Percentiles rank a stretch among this genome's conserved stretches.
Evolutionary conservation across 2,888 invertebrate species (phyloP).

Genomic region (Subacronicta megacephala): DNA sequence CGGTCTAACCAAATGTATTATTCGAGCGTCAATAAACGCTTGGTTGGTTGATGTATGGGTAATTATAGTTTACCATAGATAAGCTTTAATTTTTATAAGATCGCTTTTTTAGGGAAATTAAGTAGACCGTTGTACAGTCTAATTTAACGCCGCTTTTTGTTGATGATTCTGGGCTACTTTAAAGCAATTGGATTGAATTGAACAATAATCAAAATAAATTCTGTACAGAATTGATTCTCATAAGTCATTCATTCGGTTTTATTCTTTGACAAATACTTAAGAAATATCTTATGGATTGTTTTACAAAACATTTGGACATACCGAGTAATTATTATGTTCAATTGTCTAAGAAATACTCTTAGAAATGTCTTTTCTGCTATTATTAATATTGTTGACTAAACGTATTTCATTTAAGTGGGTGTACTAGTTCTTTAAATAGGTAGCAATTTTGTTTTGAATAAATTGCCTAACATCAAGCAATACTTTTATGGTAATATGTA

Average conservation of each 20-base stretch:
- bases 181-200: conserved; percentile 8
- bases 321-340: too few species aligned
- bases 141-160: conserved; percentile 41
- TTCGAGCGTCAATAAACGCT: conserved; percentile 49
- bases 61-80: conserved; percentile 56
- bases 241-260: neutral
- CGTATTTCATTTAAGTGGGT: conserved; percentile 6
- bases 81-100: conserved; percentile 46
- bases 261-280: too few species aligned
- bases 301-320: conserved; percentile 1
- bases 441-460: conserved; percentile 31
- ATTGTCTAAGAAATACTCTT: too few species aligned
- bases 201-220: neutral
- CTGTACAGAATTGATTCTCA: conserved; percentile 2
- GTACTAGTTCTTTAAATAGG: conserved; percentile 16
- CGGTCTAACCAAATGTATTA: conserved; percentile 37
- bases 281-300: too few species aligned
- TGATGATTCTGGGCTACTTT: conserved; percentile 15
- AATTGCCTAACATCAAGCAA: conserved; percentile 17
- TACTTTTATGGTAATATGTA: conserved; percentile 42
- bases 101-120: conserved; percentile 28
- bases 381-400: conserved; percentile 17
- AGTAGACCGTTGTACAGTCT: conserved; percentile 35
- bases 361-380: conserved; percentile 4
- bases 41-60: conserved; percentile 54